phyloP scores from a whole-genome alignment of 1,140 invertebrate species.

The Drosophila nigrodunni region DNA sequence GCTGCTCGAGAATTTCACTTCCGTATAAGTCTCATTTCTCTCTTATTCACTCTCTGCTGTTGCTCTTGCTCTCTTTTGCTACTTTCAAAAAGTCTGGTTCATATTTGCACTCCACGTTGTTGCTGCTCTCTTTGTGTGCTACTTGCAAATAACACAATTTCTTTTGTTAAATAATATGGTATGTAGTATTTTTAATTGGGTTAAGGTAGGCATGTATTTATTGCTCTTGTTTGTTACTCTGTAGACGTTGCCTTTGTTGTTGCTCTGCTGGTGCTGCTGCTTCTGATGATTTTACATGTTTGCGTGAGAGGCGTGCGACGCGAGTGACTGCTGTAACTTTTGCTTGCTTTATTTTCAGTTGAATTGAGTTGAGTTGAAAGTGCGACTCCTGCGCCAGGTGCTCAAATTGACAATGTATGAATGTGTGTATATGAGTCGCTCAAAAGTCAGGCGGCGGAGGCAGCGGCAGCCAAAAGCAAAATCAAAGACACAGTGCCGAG shows the following conservation, averaged over 20 bases:
- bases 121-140: constrained; percentile 59
- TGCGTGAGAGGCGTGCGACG: constrained; percentile 28
- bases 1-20: constrained; percentile 77
- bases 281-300: constrained; percentile 29
- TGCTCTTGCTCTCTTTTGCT: constrained; percentile 27
- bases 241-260: constrained; percentile 33
- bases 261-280: constrained; percentile 25
- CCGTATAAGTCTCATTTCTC: constrained; percentile 66
- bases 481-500: constrained; percentile 64
- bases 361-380: constrained; percentile 54
- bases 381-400: constrained; percentile 77
- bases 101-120: constrained; percentile 63
- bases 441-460: constrained; percentile 67
- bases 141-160: constrained; percentile 81
- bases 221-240: constrained; percentile 31
- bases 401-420: constrained; percentile 48
- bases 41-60: constrained; percentile 16
- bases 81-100: constrained; percentile 74
- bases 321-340: constrained; percentile 43
- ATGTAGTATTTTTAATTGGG: constrained; percentile 77
- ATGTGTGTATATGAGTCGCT: constrained; percentile 56
- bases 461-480: constrained; percentile 60
- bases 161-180: constrained; percentile 84
- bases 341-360: constrained; percentile 20
- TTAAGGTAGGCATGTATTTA: constrained; percentile 83